These are phyloP conservation scores for Nymphalis io DNA, from an alignment of 1,140 invertebrate species.

Conservation along the genomic window DNA sequence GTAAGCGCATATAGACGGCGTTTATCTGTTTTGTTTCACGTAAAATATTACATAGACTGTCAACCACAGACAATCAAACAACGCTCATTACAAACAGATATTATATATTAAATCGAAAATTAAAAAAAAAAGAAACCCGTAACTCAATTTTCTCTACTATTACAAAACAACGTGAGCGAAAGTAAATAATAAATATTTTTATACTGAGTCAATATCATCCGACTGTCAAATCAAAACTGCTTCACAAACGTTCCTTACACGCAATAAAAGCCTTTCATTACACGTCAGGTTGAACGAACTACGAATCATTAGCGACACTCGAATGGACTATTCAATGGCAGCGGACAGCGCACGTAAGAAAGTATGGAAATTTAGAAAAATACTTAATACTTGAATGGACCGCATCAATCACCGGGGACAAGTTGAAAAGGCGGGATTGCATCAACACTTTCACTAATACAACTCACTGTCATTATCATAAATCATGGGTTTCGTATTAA, in stretches of 20 bases:
- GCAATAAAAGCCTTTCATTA: slow-evolving; percentile 17
- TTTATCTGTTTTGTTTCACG: no score
- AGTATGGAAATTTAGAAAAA: slow-evolving; percentile 55
- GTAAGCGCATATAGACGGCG: no score
- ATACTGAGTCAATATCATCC: no score
- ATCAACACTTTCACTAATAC: slow-evolving; percentile 61
- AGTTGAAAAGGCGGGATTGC: slow-evolving; percentile 51
- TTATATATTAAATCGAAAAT: no score
- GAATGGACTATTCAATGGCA: slow-evolving; percentile 20
- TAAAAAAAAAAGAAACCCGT: no score
- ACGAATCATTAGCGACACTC: slow-evolving; percentile 32
- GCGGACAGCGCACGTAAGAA: slow-evolving; percentile 15
- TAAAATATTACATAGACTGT: no score
- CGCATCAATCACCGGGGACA: slow-evolving; percentile 58
- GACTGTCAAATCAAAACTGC: slow-evolving; percentile 11
- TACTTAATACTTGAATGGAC: slow-evolving; percentile 47
- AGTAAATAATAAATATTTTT: no score
- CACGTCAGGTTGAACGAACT: slow-evolving; percentile 27
- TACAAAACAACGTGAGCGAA: no score
- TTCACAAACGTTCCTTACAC: not conserved
- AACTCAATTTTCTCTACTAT: no score
- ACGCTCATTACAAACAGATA: no score
- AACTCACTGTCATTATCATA: slow-evolving; percentile 49
- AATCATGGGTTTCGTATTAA: slow-evolving; percentile 58
- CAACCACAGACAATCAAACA: no score